phyloP scores from a whole-genome alignment of 2,888 invertebrate species.

The Andrena flavipes region DNA sequence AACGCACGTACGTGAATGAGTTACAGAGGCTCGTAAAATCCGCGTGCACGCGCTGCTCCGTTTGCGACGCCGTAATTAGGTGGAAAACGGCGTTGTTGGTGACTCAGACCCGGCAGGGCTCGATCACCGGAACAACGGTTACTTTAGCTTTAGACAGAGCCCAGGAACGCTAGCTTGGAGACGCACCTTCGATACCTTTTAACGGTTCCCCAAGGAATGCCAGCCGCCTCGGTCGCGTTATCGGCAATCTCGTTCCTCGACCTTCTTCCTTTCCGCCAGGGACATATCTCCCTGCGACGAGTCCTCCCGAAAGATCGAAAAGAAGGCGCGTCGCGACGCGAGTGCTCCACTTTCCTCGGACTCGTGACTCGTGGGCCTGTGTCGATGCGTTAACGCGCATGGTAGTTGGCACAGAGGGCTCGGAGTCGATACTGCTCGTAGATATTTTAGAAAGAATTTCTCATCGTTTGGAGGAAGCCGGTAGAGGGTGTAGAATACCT shows the following conservation, averaged over 20 bases:
- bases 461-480: background rate
- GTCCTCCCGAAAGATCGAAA: background rate
- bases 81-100: conserved; percentile 26
- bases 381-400: conserved; percentile 9
- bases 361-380: conserved; percentile 12
- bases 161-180: background rate
- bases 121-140: conserved; percentile 2
- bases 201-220: conserved; percentile 44
- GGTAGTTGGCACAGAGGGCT: background rate
- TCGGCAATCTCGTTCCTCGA: conserved; percentile 38
- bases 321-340: conserved; percentile 27
- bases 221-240: conserved; percentile 27
- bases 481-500: background rate
- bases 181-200: conserved; percentile 29
- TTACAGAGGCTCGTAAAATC: conserved; percentile 61
- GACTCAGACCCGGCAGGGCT: background rate
- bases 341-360: conserved; percentile 30
- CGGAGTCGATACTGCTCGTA: background rate
- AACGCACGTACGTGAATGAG: conserved; percentile 57
- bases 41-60: conserved; percentile 12
- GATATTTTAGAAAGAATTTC: background rate
- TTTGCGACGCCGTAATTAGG: conserved; percentile 43
- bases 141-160: background rate
- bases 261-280: conserved; percentile 33
- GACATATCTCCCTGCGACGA: conserved; percentile 4